phyloP scores from a whole-genome alignment of 2,113 vertebrate genomes.

The Helogale parvula region DNA sequence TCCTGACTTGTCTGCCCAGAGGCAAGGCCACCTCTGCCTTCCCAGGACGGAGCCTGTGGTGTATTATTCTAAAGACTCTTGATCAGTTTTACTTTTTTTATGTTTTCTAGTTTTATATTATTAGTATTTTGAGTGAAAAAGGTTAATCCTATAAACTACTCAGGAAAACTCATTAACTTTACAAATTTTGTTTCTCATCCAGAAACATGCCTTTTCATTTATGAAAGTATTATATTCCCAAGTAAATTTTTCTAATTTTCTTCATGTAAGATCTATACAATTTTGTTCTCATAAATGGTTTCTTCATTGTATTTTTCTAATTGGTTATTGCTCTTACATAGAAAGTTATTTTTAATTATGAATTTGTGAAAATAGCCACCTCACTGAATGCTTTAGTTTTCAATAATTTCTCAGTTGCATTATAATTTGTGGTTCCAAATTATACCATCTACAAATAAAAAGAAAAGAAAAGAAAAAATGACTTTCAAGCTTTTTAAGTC shows the following conservation, averaged over 20 bases:
- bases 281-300: slow-evolving; percentile 17
- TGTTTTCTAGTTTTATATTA: slow-evolving; percentile 1
- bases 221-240: background rate
- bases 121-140: background rate
- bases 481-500: slow-evolving; percentile 33
- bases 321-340: slow-evolving; percentile 1
- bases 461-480: background rate
- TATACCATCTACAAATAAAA: background rate
- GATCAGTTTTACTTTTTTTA: background rate
- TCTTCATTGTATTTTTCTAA: slow-evolving; percentile 50
- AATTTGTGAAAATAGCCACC: slow-evolving; percentile 39
- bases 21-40: background rate
- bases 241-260: slow-evolving; percentile 22
- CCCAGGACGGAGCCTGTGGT: fast-evolving
- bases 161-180: slow-evolving; percentile 8
- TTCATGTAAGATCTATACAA: background rate
- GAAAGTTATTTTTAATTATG: slow-evolving; percentile 37
- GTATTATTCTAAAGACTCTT: background rate
- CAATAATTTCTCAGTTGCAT: slow-evolving; percentile 2
- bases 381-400: slow-evolving; percentile 55
- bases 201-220: slow-evolving; percentile 31
- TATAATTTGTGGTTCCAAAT: slow-evolving; percentile 23
- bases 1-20: background rate
- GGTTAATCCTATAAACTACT: background rate
- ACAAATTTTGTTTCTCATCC: background rate